These are phyloP conservation scores for Diprion similis DNA, from an alignment of 1,140 invertebrate species.

Conservation along the genomic window DNA sequence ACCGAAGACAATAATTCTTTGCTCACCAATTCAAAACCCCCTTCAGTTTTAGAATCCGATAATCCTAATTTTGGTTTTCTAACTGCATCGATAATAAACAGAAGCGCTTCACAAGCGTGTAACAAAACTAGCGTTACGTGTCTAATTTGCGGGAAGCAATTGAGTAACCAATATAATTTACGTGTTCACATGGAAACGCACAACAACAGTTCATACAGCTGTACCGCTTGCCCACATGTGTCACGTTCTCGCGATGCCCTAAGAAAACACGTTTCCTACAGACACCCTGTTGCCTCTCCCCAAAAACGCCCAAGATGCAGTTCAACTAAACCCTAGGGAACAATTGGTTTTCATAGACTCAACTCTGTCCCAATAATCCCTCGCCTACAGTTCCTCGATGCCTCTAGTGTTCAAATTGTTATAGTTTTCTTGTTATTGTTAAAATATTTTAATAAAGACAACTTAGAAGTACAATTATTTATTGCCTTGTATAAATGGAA, in stretches of 20 bases:
- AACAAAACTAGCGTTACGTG: conserved; percentile 74
- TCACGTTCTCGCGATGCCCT: conserved; percentile 85
- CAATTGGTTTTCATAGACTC: conserved; percentile 21
- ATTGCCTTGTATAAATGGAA: not conserved
- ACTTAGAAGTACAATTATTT: conserved; percentile 15
- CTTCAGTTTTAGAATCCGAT: conserved; percentile 17
- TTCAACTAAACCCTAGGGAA: conserved; percentile 28
- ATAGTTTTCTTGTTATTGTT: conserved; percentile 47
- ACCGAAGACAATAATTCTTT: not conserved
- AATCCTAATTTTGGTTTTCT: conserved; percentile 55
- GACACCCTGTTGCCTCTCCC: conserved; percentile 70
- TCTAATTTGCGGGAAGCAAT: conserved; percentile 83
- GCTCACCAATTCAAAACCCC: not conserved
- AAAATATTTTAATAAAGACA: conserved; percentile 47
- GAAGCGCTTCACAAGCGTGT: conserved; percentile 43
- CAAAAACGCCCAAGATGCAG: conserved; percentile 56
- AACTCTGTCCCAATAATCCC: conserved; percentile 14
- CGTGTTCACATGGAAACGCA: conserved; percentile 90
- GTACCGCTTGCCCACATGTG: conserved; percentile 83
- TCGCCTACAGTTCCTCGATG: conserved; percentile 35
- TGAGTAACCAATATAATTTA: conserved; percentile 90
- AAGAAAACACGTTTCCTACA: conserved; percentile 86
- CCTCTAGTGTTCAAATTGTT: conserved; percentile 50
- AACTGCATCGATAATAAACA: conserved; percentile 31
- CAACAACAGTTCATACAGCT: conserved; percentile 81